Base-by-base conservation (phyloP, 2,113 vertebrate genomes). In the Coryphaenoides rupestris region DNA sequence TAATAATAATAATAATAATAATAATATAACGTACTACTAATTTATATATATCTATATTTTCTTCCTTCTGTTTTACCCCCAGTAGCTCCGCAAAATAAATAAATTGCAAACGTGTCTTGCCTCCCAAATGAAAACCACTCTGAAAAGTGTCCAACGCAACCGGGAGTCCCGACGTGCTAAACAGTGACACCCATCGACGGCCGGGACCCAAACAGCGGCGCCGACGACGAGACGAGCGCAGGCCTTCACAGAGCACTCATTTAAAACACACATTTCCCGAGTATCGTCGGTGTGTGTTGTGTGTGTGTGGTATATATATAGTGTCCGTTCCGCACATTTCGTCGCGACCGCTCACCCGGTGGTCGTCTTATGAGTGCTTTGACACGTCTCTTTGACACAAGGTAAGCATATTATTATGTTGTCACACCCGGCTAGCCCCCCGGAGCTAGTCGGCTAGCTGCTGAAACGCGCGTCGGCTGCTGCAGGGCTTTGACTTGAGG, bases 401-500 rank as follows among this genome's bases (percentile, higher is more conserved):
- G 79, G 84, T 86, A 83, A 23, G 72, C n/a, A 52, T 63, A n/a
- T n/a, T n/a, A n/a, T n/a, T n/a, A n/a, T 58, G 59, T 76, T n/a
- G n/a, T n/a, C n/a, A n/a, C 60, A 75, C 62, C 58, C 66, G 61
- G 55, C 60, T 65, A 62, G 47, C 22, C 14, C n/a, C 21, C 1
- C 47, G 23, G 21, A 65, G 72, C 59, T 83, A 72, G 63, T 80
- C 19, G 19, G 4, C 54, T 21, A 55, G 82, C 81, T 70, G 46
- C 73, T 1, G 66, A 60, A 6, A 64, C 45, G 80, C 45, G 80
- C 62, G 53, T 52, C 45, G 65, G 70, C 60, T 19, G 2, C 60
- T n/a, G 63, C 68, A 80, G 82, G 85, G 79, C 79, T 82, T 50
- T 84, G 68, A 69, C 77, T 80, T 81, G 69, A 84, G 83, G 80